A percentile compares a stretch with the other conserved stretches of the same genome.
Evolutionary conservation across 2,113 vertebrate genomes (phyloP).

Genomic region (Haliaeetus leucogaster): DNA sequence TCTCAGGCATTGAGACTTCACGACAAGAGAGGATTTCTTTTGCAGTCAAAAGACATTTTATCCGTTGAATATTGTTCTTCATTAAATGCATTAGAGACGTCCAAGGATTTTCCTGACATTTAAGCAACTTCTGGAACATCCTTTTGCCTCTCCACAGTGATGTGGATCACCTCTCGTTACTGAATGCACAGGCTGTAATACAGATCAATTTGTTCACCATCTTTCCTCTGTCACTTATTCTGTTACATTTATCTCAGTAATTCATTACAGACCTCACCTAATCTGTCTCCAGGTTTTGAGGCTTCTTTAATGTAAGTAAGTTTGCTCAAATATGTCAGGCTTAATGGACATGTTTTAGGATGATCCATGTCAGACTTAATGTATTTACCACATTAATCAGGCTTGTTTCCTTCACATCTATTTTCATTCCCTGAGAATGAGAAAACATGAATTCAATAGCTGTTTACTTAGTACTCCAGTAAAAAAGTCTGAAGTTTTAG

Average conservation of each 20-base stretch:
- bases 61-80: not conserved
- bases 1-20: slow-evolving; percentile 21
- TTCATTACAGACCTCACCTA: slow-evolving; percentile 11
- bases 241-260: slow-evolving; percentile 20
- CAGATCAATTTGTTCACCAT: not conserved
- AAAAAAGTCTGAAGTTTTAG: not conserved
- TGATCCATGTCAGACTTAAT: slow-evolving; percentile 28
- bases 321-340: slow-evolving; percentile 42
- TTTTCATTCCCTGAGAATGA: not conserved
- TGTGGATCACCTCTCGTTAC: not conserved
- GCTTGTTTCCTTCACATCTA: not conserved
- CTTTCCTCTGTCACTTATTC: not conserved
- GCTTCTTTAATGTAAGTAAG: slow-evolving; percentile 11
- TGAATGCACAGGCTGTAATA: not conserved
- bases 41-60: not conserved
- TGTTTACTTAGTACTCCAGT: not conserved
- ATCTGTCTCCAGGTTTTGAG: slow-evolving; percentile 14
- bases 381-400: slow-evolving; percentile 21
- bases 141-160: not conserved
- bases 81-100: not conserved
- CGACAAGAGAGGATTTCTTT: slow-evolving; percentile 29
- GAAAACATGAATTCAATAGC: not conserved
- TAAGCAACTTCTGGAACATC: not conserved
- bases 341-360: slow-evolving; percentile 30
- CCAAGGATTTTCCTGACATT: not conserved